Conservation (phyloP, 1,140 invertebrate genomes). For the Glossosoma conforme region DNA sequence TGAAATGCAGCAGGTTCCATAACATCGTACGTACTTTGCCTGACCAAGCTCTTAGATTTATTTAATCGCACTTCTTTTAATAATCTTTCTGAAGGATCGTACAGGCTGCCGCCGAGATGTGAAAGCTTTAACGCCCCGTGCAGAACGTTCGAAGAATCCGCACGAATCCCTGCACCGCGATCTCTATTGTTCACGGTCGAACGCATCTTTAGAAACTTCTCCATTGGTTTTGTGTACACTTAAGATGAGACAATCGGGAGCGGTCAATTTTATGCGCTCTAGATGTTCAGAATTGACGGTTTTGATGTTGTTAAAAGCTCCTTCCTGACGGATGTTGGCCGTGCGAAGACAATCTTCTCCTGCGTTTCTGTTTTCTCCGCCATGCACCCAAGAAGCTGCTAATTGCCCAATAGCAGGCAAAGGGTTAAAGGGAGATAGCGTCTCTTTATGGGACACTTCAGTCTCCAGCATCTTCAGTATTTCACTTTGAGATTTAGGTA, state of each 20-base stretch:
- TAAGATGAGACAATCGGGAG: slow-evolving; percentile 13
- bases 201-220: too few relatives aligned
- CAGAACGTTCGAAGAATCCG: too few relatives aligned
- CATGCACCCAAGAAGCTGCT: too few relatives aligned
- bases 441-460: slow-evolving; percentile 39
- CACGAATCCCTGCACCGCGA: too few relatives aligned
- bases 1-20: not conserved
- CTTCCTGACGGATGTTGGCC: too few relatives aligned
- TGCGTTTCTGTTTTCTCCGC: too few relatives aligned
- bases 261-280: slow-evolving; percentile 33
- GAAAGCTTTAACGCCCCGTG: too few relatives aligned
- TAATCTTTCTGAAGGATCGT: not conserved
- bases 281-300: slow-evolving; percentile 17
- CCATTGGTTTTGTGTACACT: slow-evolving; percentile 7
- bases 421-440: slow-evolving; percentile 43
- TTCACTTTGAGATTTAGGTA: slow-evolving; percentile 18
- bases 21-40: not conserved
- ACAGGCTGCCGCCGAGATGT: not conserved
- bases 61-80: slow-evolving; percentile 8
- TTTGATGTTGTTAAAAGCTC: slow-evolving; percentile 29
- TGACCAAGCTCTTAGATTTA: slow-evolving; percentile 3
- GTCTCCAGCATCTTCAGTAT: slow-evolving; percentile 42
- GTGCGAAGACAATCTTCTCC: too few relatives aligned
- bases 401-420: slow-evolving; percentile 46
- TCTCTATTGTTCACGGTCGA: too few relatives aligned